Base-by-base conservation (phyloP, 2,113 vertebrate genomes). In the Perca flavescens region DNA sequence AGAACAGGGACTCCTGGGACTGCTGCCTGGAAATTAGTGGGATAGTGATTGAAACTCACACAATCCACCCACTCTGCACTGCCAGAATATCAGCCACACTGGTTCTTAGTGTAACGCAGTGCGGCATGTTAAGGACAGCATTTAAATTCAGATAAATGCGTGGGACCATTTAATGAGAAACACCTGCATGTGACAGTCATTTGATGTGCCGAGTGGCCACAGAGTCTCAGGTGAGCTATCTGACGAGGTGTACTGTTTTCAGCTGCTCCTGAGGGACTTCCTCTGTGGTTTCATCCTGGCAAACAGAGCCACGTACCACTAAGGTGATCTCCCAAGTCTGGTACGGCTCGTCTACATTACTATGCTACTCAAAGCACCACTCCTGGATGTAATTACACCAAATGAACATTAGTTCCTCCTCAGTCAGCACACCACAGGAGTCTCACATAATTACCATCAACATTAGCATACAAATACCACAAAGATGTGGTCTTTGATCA, bases 11-110 rank as follows among this genome's bases (percentile, higher is more conserved):
- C 88, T 80, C 83, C 66, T 85, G 88, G 84, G 88, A 90, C 61
- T 34, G 53, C 79, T 88, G 81, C 79, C 64, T 81, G 57, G 79
- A 90, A 78, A 90, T 88, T 84, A 89, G 76, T 74, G 75, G 78
- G 84, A 88, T 87, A 74, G 76, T 81, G 87, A 85, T 66, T 84
- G 75, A 90, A 89, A 89, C 81, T 83, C 81, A 80, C 84, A 60
- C 83, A 83, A 61, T 86, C 84, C 80, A 70, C 82, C 82, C 76
- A 80, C 89, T 84, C 75, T 61, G 62, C 71, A 43, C 65, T 46
- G 64, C 70, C 52, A 54, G 34, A 52, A 79, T 63, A 31, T 52
- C 62, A 72, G 66, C 80, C 65, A 49, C 66, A 75, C 21, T 56
- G 69, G 53, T 17, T 78, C 34, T 28, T 28, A 19, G 13, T 34